A percentile compares a stretch with the other conserved stretches of the same genome.
phyloP scores from a whole-genome alignment of 2,113 vertebrate species.

The Montifringilla adamsi region DNA sequence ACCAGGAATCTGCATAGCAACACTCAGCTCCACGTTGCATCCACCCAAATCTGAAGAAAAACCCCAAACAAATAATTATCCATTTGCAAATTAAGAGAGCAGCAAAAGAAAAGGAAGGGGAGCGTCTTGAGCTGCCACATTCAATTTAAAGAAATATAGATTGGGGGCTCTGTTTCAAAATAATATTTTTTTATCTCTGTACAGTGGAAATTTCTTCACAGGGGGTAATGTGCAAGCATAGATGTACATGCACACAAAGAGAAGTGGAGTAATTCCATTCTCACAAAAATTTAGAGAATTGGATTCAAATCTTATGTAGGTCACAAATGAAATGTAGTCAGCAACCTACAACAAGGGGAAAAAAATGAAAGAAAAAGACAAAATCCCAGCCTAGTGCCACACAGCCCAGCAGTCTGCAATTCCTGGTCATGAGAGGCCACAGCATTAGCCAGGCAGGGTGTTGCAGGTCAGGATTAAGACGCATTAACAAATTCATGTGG shows the following conservation, averaged over 20 bases:
- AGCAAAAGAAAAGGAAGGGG: background rate
- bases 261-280: background rate
- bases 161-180: background rate
- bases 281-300: background rate
- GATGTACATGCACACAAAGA: background rate
- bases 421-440: slow-evolving; percentile 32
- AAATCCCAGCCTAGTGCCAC: background rate
- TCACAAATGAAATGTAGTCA: background rate
- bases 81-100: background rate
- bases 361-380: background rate
- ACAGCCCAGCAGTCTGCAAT: background rate
- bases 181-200: background rate
- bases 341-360: background rate
- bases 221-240: background rate
- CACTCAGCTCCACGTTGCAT: background rate
- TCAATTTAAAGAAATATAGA: background rate
- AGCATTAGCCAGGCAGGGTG: slow-evolving; percentile 15
- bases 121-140: background rate
- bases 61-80: background rate
- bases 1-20: slow-evolving; percentile 27
- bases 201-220: background rate
- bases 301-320: slow-evolving; percentile 9
- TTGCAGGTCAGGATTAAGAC: slow-evolving; percentile 47
- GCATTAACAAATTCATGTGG: slow-evolving; percentile 48
- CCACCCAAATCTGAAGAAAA: background rate